Conservation (phyloP, 2,113 vertebrate species). For the Phylloscopus trochiloides region DNA sequence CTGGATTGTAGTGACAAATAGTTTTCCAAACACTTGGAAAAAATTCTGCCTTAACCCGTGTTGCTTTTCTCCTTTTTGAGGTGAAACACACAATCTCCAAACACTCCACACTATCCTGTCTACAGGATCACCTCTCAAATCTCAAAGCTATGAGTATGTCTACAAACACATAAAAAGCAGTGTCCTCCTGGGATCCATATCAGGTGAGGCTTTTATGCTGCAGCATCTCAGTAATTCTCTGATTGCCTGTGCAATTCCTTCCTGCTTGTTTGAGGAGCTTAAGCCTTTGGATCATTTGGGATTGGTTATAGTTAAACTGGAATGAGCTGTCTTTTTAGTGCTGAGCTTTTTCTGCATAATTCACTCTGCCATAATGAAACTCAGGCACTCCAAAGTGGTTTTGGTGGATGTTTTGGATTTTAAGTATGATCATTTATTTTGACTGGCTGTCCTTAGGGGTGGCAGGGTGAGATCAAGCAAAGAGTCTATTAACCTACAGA, state of each 20-base stretch:
- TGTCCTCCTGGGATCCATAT: constrained; percentile 92
- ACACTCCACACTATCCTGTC: constrained; percentile 93
- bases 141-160: constrained; percentile 94
- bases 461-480: constrained; percentile 21
- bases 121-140: constrained; percentile 91
- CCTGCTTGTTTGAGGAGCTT: not conserved
- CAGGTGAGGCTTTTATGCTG: constrained; percentile 74
- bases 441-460: constrained; percentile 27
- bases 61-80: constrained; percentile 48
- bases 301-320: not conserved
- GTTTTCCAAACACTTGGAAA: not conserved
- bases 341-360: not conserved
- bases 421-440: constrained; percentile 32
- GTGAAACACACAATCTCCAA: constrained; percentile 88
- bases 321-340: not conserved
- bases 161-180: constrained; percentile 87
- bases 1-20: not conserved
- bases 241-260: not conserved
- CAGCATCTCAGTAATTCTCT: not conserved
- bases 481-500: constrained; percentile 45
- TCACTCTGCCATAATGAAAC: not conserved
- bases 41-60: not conserved
- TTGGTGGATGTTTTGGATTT: not conserved
- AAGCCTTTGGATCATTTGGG: not conserved
- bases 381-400: not conserved